These are phyloP conservation scores for Calliphora vicina DNA, from an alignment of 1,140 invertebrate species.

Conservation along the genomic window DNA sequence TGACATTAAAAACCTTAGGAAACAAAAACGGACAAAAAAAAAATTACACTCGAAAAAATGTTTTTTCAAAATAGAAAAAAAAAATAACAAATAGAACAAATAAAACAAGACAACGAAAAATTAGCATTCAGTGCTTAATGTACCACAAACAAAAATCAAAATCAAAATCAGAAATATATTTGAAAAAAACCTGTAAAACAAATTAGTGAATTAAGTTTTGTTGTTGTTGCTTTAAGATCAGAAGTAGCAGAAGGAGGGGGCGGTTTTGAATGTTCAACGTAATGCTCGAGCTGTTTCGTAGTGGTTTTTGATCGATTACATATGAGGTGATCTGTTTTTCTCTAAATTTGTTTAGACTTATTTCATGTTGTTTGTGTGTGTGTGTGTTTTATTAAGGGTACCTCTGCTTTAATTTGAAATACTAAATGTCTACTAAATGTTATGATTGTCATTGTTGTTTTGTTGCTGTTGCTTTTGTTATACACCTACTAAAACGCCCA, in stretches of 20 bases:
- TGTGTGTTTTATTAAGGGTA: constrained; percentile 6
- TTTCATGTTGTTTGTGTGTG: neutral
- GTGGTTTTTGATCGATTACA: constrained; percentile 29
- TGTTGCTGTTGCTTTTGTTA: no score
- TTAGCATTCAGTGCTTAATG: no score
- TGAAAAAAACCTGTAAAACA: neutral
- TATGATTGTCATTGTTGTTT: neutral
- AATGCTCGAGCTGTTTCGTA: neutral
- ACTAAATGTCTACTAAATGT: neutral
- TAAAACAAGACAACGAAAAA: no score
- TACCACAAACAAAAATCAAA: neutral
- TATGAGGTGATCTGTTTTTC: constrained; percentile 30
- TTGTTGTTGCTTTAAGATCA: no score
- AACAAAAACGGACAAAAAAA: neutral
- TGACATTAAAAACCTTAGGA: constrained; percentile 3
- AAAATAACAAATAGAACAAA: neutral
- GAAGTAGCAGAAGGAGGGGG: neutral
- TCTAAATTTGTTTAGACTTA: neutral
- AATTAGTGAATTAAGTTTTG: constrained; percentile 6
- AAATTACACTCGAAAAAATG: neutral
- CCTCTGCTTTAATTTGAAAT: neutral
- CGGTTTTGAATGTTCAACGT: neutral
- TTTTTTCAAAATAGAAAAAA: neutral
- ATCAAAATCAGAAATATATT: neutral
- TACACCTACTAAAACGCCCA: constrained; percentile 34